Percentiles rank a stretch among this genome's conserved stretches.
Conservation (phyloP, 2,113 vertebrate species). For the Microtus richardsoni region DNA sequence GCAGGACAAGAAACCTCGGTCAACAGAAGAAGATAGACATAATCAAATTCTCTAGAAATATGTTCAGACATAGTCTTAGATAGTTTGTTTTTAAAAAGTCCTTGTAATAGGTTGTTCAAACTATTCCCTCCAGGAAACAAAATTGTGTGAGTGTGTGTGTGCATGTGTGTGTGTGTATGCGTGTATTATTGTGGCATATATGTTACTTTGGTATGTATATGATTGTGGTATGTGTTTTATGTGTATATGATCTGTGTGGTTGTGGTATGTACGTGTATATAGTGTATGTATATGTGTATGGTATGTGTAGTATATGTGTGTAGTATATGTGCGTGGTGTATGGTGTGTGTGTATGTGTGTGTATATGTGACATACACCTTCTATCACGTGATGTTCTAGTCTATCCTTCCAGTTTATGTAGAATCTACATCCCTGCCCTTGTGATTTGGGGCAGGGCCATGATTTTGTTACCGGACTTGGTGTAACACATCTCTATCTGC, state of each 20-base stretch:
- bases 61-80: background rate
- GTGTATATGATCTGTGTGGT: too few relatives aligned
- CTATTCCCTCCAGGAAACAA: background rate
- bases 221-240: too few relatives aligned
- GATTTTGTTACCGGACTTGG: background rate
- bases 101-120: background rate
- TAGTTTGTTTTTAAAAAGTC: background rate
- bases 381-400: background rate
- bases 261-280: too few relatives aligned
- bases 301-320: background rate
- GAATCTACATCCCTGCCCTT: background rate
- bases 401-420: background rate
- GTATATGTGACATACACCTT: background rate
- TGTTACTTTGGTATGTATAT: too few relatives aligned
- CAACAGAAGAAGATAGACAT: background rate
- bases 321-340: too few relatives aligned
- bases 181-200: background rate
- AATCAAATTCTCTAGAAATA: background rate
- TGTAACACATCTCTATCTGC: background rate
- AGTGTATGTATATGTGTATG: background rate
- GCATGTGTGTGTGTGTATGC: background rate
- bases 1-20: too few relatives aligned
- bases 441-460: background rate
- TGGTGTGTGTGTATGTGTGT: background rate
- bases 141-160: background rate